These are phyloP conservation scores for Dryococelus australis DNA, from an alignment of 2,888 invertebrate genomes.

Conservation along the genomic window DNA sequence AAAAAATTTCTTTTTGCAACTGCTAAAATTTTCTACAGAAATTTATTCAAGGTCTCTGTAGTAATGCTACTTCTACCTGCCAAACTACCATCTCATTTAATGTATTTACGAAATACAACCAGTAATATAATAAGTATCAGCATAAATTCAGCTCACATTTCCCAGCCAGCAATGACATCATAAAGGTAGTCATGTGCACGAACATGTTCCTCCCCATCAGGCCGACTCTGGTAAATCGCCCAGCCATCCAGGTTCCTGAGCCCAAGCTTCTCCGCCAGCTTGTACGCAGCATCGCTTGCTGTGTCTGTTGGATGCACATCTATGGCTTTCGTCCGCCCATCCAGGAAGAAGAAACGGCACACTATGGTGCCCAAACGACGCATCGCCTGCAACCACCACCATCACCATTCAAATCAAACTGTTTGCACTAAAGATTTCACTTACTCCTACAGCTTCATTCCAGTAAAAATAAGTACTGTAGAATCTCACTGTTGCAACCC, in stretches of 20 bases:
- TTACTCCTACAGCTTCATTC: not conserved
- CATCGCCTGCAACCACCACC: slow-evolving; percentile 73
- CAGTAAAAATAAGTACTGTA: not conserved
- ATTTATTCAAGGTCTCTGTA: too few relatives aligned
- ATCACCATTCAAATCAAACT: not conserved
- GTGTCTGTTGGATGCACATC: slow-evolving; percentile 96
- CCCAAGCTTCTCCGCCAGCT: slow-evolving; percentile 87
- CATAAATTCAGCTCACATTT: slow-evolving; percentile 67
- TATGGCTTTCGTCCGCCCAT: slow-evolving; percentile 93
- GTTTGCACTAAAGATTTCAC: not conserved
- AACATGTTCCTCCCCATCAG: slow-evolving; percentile 89
- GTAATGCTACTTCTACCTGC: too few relatives aligned
- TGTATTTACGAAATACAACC: too few relatives aligned
- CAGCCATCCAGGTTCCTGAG: slow-evolving; percentile 87
- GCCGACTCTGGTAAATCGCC: slow-evolving; percentile 92
- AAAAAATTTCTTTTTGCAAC: too few relatives aligned
- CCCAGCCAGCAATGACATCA: slow-evolving; percentile 95
- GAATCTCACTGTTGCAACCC: too few relatives aligned
- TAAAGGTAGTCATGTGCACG: slow-evolving; percentile 90
- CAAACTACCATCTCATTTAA: too few relatives aligned
- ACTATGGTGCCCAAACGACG: slow-evolving; percentile 89
- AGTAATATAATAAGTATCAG: too few relatives aligned
- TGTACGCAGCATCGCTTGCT: slow-evolving; percentile 87
- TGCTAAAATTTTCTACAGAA: too few relatives aligned
- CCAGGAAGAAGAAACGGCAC: slow-evolving; percentile 93